Conservation (phyloP, 2,888 invertebrate genomes). For the Cheilosia pagana region DNA sequence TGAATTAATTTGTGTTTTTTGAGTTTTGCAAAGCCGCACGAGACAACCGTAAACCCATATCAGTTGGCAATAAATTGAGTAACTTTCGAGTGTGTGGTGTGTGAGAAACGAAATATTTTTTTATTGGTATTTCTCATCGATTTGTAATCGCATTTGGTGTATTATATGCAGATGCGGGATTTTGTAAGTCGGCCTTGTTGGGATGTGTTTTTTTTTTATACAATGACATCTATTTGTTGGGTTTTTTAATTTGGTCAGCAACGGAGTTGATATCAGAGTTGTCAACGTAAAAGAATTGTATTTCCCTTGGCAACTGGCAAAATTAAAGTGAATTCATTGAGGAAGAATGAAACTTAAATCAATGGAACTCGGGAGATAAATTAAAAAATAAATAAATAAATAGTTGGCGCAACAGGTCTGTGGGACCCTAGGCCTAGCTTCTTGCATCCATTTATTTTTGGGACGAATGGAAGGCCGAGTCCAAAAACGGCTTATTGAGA, state of each 20-base stretch:
- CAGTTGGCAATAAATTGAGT: constrained; percentile 32
- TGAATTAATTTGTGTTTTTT: constrained; percentile 25
- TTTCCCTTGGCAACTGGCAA: too few species aligned
- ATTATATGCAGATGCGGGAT: constrained; percentile 28
- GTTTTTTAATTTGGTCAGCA: not conserved
- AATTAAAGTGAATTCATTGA: too few species aligned
- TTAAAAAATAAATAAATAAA: too few species aligned
- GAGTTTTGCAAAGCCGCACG: constrained; percentile 24
- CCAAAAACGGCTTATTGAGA: too few species aligned
- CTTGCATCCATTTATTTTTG: too few species aligned
- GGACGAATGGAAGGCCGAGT: too few species aligned
- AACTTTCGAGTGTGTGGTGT: constrained; percentile 17
- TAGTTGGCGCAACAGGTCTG: too few species aligned
- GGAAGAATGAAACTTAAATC: too few species aligned
- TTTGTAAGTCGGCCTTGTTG: constrained; percentile 52
- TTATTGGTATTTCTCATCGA: constrained; percentile 11
- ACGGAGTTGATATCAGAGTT: too few species aligned
- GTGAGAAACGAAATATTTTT: not conserved
- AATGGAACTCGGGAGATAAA: too few species aligned
- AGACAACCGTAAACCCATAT: constrained; percentile 1
- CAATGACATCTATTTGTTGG: not conserved
- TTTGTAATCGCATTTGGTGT: constrained; percentile 34
- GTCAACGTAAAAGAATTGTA: too few species aligned
- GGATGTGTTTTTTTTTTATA: constrained; percentile 17
- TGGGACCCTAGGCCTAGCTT: too few species aligned